Evolutionary conservation across 2,888 invertebrate species (phyloP).

Genomic region (Helleia helle): DNA sequence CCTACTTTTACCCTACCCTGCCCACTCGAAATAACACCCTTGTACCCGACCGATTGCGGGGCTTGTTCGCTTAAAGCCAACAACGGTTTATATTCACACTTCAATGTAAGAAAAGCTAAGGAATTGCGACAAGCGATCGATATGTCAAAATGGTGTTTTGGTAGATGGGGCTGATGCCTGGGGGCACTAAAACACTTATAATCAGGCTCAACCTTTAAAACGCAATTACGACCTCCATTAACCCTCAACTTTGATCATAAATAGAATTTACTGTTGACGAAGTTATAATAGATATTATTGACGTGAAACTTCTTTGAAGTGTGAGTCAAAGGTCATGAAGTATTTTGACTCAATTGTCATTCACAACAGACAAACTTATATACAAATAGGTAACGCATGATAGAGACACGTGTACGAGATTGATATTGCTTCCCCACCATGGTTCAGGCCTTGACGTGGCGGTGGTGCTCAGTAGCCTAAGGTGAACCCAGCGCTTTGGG

Average conservation of each 20-base stretch:
- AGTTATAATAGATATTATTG: neutral
- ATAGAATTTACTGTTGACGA: neutral
- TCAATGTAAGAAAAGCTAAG: constrained; percentile 42
- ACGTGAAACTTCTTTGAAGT: too few relatives aligned
- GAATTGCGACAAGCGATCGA: constrained; percentile 30
- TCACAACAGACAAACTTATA: too few relatives aligned
- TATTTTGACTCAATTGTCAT: too few relatives aligned
- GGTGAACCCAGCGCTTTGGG: too few relatives aligned
- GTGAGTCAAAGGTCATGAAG: too few relatives aligned
- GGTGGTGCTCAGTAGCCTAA: too few relatives aligned
- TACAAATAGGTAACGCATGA: too few relatives aligned
- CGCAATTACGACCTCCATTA: constrained; percentile 3
- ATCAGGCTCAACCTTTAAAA: neutral
- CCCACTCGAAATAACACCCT: constrained; percentile 27
- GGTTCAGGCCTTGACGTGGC: too few relatives aligned
- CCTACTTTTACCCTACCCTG: constrained; percentile 49
- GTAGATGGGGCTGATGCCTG: constrained; percentile 14
- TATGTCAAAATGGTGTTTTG: constrained; percentile 13
- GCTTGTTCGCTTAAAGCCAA: constrained; percentile 22
- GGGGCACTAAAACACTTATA: neutral
- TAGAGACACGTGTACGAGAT: too few relatives aligned
- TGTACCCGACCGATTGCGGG: constrained; percentile 28
- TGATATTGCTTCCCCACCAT: too few relatives aligned
- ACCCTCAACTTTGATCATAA: constrained; percentile 1
- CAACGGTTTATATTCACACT: constrained; percentile 38